Evolutionary conservation across 2,113 vertebrate genomes (phyloP).

Genomic region (Notarius lentiginosus): DNA sequence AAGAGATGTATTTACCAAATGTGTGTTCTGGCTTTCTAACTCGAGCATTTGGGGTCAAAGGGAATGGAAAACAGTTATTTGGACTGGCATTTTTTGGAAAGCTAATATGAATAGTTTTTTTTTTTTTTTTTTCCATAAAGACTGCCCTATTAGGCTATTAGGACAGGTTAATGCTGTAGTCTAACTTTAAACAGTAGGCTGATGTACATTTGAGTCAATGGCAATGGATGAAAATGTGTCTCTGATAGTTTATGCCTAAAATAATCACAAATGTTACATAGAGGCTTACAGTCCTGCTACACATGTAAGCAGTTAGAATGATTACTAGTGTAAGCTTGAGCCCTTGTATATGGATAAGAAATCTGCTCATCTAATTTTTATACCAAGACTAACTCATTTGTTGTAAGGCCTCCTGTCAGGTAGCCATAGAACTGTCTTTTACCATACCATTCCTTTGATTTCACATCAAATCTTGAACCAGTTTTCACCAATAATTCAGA

Average conservation of each 20-base stretch:
- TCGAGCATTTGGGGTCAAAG: constrained; percentile 61
- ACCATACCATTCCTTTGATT: constrained; percentile 59
- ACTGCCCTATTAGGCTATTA: constrained; percentile 30
- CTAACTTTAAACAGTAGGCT: constrained; percentile 35
- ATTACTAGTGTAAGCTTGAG: background rate
- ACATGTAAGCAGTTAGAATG: background rate
- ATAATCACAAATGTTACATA: background rate
- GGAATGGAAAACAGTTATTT: constrained; percentile 67
- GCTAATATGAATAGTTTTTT: constrained; percentile 64
- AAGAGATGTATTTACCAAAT: constrained; percentile 63
- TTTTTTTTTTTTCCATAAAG: constrained; percentile 39
- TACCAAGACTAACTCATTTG: background rate
- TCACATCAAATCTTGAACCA: constrained; percentile 45
- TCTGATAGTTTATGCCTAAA: background rate
- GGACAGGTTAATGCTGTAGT: constrained; percentile 29
- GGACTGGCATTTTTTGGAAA: constrained; percentile 73
- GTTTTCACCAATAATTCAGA: constrained; percentile 63
- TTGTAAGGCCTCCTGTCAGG: constrained; percentile 9
- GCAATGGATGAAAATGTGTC: background rate
- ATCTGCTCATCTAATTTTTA: background rate
- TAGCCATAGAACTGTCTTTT: background rate
- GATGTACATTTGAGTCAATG: background rate
- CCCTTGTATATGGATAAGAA: background rate
- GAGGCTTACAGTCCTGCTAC: background rate
- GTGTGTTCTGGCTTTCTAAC: constrained; percentile 64